These are phyloP conservation scores for Neocrepidodera transversa DNA, from an alignment of 2,888 invertebrate genomes.

Conservation along the genomic window DNA sequence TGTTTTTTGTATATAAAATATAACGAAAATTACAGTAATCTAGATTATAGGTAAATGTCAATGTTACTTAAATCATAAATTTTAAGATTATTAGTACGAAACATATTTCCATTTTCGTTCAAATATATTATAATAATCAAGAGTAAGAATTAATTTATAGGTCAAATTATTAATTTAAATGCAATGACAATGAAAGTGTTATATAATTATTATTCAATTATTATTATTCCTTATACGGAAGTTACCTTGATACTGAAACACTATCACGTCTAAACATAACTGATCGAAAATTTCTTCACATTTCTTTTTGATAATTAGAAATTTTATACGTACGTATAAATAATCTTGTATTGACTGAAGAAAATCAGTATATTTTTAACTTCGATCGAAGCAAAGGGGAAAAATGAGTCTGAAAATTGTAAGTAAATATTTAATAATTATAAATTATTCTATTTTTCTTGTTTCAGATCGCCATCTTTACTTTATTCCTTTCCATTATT, in stretches of 20 bases:
- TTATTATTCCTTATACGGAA: constrained; percentile 10
- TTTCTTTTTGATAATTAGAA: constrained; percentile 17
- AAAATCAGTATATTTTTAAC: not conserved
- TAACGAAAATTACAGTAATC: too few relatives aligned
- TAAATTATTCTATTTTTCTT: too few relatives aligned
- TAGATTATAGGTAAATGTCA: too few relatives aligned
- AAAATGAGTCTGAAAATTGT: constrained; percentile 17
- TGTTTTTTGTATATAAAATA: too few relatives aligned
- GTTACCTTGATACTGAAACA: constrained; percentile 20
- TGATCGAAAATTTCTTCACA: constrained; percentile 12
- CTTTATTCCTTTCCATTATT: constrained; percentile 14
- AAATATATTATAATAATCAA: too few relatives aligned
- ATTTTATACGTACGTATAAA: constrained; percentile 7
- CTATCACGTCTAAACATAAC: constrained; percentile 7
- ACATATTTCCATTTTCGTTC: too few relatives aligned
- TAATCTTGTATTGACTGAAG: not conserved
- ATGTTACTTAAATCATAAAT: too few relatives aligned
- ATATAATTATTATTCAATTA: constrained; percentile 19
- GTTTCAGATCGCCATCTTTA: not conserved
- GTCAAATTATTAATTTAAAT: not conserved
- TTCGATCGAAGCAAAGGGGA: not conserved
- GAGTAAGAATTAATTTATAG: constrained; percentile 13
- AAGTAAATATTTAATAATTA: constrained; percentile 7
- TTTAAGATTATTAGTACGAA: too few relatives aligned
- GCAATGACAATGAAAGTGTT: constrained; percentile 14